Evolutionary conservation across 37 sponge, comb jelly and placozoan species (phyloP).

Genomic region (Chondrilla cf. caribensis): DNA sequence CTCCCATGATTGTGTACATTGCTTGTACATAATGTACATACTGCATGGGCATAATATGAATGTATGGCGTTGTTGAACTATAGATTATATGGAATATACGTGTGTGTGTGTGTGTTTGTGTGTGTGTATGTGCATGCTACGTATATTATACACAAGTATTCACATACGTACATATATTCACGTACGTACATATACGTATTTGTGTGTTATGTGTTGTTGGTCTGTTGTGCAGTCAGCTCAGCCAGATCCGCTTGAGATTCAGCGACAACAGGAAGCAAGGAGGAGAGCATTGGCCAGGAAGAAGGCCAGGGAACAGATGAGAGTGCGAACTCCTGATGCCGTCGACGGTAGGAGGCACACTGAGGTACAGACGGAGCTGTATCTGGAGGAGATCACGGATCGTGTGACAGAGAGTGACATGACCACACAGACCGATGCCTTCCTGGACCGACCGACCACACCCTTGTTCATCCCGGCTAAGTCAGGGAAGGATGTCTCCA

Average conservation of each 20-base stretch:
- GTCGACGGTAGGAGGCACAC: conserved; percentile 95
- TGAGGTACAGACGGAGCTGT: conserved; percentile 97
- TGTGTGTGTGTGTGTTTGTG: conserved; percentile 4
- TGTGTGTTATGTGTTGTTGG: too few relatives aligned
- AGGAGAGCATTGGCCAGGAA: conserved; percentile 74
- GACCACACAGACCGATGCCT: conserved; percentile 95
- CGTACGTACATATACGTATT: not conserved
- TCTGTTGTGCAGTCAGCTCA: conserved; percentile 62
- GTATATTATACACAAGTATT: not conserved
- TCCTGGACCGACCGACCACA: conserved; percentile 94
- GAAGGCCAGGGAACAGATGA: conserved; percentile 76
- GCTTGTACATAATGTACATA: too few relatives aligned
- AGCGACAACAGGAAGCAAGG: conserved; percentile 89
- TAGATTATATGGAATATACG: too few relatives aligned
- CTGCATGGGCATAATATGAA: too few relatives aligned
- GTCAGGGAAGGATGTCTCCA: conserved; percentile 88
- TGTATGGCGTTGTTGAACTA: too few relatives aligned
- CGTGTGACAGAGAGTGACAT: conserved; percentile 91
- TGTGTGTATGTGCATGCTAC: not conserved
- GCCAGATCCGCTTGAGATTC: conserved; percentile 91
- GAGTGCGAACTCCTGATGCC: conserved; percentile 78
- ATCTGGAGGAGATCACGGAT: conserved; percentile 94
- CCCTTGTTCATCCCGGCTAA: conserved; percentile 97
- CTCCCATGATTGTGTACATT: too few relatives aligned
- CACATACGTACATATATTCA: not conserved